These are phyloP conservation scores for Bovichtus variegatus DNA, from an alignment of 2,797 vertebrate genomes.

Conservation along the genomic window DNA sequence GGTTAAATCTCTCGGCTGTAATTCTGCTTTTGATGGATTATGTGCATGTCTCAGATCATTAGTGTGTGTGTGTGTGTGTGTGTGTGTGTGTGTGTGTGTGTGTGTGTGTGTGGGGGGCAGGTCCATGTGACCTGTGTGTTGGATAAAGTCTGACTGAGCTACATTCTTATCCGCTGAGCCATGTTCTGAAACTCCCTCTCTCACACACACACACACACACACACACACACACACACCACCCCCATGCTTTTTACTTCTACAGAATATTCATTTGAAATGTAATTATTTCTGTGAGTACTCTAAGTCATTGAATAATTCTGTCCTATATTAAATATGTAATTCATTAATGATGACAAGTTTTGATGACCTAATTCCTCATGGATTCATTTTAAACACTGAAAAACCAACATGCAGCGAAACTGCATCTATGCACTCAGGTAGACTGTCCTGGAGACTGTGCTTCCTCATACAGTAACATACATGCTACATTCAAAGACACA, in stretches of 20 bases:
- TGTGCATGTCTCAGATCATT: background rate
- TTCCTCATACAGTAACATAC: too few relatives aligned
- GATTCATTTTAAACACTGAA: background rate
- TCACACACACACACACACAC: background rate
- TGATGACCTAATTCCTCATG: conserved; percentile 29
- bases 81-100: background rate
- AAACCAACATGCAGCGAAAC: too few relatives aligned
- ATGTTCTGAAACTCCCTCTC: background rate
- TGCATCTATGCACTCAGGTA: too few relatives aligned
- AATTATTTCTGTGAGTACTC: background rate
- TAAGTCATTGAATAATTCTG: background rate
- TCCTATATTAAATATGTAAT: background rate
- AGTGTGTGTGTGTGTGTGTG: background rate
- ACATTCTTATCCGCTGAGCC: conserved; percentile 59
- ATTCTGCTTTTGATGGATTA: conserved; percentile 25
- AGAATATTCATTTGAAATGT: background rate
- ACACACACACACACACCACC: background rate
- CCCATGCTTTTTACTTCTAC: background rate
- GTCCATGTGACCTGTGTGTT: conserved; percentile 60
- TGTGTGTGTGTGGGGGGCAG: background rate
- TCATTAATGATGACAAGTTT: background rate
- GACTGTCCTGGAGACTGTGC: too few relatives aligned
- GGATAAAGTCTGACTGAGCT: conserved; percentile 49
- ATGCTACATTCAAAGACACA: too few relatives aligned
- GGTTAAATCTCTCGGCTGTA: background rate